A percentile compares a stretch with the other conserved stretches of the same genome.
Conservation (phyloP, 1,140 invertebrate species). For the Stegodyphus mimosarum region DNA sequence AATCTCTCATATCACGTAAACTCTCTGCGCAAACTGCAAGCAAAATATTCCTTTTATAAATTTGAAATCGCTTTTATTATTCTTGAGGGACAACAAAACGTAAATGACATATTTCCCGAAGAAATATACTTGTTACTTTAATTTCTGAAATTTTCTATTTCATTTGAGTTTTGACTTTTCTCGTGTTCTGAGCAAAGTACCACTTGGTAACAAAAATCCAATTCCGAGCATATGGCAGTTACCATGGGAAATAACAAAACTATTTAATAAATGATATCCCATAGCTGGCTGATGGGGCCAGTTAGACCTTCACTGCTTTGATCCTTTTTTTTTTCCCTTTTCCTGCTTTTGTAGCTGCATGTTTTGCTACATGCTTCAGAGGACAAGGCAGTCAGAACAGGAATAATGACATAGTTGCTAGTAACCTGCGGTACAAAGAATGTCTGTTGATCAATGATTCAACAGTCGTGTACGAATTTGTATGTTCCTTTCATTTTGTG, state of each 20-base stretch:
- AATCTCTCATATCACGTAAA: too few species aligned
- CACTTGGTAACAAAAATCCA: too few species aligned
- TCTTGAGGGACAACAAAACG: too few species aligned
- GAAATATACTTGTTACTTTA: too few species aligned
- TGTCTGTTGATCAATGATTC: slow-evolving; percentile 22
- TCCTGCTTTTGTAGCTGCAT: not conserved
- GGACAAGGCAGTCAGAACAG: not conserved
- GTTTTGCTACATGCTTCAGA: slow-evolving; percentile 10
- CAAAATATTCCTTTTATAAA: too few species aligned
- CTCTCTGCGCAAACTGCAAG: too few species aligned
- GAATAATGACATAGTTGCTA: slow-evolving; percentile 11
- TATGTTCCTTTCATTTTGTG: slow-evolving; percentile 16
- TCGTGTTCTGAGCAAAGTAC: too few species aligned
- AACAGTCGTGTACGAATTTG: not conserved
- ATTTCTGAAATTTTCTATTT: too few species aligned
- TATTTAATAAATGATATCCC: slow-evolving; percentile 14
- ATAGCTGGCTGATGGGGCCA: not conserved
- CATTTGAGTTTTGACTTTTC: too few species aligned
- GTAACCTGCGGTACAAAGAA: slow-evolving; percentile 1
- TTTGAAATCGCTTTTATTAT: too few species aligned
- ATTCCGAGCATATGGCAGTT: not conserved
- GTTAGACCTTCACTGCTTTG: not conserved
- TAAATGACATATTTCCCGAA: too few species aligned
- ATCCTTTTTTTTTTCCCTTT: not conserved
- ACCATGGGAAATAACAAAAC: slow-evolving; percentile 38